Percentiles rank a stretch among this genome's conserved stretches.
These are phyloP conservation scores for Lepidurus apus DNA, from an alignment of 1,140 invertebrate genomes.

Conservation along the genomic window DNA sequence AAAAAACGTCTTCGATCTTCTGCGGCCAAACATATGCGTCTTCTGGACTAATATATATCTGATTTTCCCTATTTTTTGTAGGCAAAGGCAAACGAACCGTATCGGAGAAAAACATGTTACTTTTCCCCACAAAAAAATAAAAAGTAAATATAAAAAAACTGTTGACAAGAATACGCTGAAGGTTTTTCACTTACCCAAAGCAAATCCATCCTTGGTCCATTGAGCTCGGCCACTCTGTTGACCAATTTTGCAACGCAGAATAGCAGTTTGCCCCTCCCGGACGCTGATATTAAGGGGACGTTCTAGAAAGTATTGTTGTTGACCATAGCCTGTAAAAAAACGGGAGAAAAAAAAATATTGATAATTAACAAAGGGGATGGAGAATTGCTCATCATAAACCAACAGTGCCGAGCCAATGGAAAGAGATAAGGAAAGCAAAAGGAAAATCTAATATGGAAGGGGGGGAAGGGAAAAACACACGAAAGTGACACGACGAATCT, in stretches of 20 bases:
- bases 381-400: background rate
- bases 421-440: constrained; percentile 19
- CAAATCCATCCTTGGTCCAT: constrained; percentile 92
- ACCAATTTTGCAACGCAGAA: constrained; percentile 75
- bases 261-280: constrained; percentile 71
- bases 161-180: too few species aligned
- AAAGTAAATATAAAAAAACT: background rate
- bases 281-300: constrained; percentile 69
- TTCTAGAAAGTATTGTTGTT: constrained; percentile 73
- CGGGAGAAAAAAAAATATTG: constrained; percentile 33
- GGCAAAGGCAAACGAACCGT: background rate
- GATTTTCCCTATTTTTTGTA: background rate
- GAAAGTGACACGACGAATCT: too few species aligned
- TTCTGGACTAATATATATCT: background rate
- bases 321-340: constrained; percentile 41
- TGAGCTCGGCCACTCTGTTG: constrained; percentile 79
- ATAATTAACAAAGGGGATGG: background rate
- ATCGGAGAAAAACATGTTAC: background rate
- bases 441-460: too few species aligned
- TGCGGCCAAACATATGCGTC: background rate
- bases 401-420: background rate
- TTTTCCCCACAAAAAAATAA: background rate
- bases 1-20: background rate
- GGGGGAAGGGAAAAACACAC: too few species aligned
- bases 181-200: constrained; percentile 61